These are phyloP conservation scores for Eptatretus atami DNA, from an alignment of 2,797 vertebrate species.

Conservation along the genomic window DNA sequence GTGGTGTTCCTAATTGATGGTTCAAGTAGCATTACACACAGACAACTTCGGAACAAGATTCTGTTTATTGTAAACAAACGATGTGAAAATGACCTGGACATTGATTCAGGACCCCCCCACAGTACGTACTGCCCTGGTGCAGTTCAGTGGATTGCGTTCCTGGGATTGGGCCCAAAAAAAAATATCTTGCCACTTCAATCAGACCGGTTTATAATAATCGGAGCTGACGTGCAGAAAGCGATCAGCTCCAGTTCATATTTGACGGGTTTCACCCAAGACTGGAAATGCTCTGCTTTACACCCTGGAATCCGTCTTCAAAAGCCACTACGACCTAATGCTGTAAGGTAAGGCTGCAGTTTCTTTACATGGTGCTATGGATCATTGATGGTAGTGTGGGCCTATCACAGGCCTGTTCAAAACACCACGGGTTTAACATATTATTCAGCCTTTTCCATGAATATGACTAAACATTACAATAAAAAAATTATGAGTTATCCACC, in stretches of 20 bases:
- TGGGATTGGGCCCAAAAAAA: neutral
- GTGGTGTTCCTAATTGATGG: slow-evolving; percentile 70
- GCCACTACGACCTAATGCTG: neutral
- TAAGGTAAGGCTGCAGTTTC: neutral
- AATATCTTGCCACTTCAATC: neutral
- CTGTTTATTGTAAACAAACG: slow-evolving; percentile 43
- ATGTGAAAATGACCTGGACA: slow-evolving; percentile 34
- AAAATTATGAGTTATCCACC: no score
- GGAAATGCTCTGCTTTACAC: neutral
- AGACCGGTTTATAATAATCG: neutral
- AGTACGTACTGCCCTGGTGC: slow-evolving; percentile 38
- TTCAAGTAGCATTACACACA: slow-evolving; percentile 21
- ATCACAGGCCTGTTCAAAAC: no score
- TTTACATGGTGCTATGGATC: no score
- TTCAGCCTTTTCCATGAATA: no score
- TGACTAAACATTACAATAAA: no score
- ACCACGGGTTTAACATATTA: no score
- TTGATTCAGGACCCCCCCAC: slow-evolving; percentile 34
- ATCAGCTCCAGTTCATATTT: neutral
- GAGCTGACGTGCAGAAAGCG: neutral
- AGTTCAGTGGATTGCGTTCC: slow-evolving; percentile 29
- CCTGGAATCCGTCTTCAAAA: neutral
- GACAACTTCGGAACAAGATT: slow-evolving; percentile 33
- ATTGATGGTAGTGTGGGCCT: no score
- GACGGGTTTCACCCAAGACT: neutral